Evolutionary conservation across 2,797 vertebrate species (phyloP).

Genomic region (Lepidocolaptes lacrymiger): DNA sequence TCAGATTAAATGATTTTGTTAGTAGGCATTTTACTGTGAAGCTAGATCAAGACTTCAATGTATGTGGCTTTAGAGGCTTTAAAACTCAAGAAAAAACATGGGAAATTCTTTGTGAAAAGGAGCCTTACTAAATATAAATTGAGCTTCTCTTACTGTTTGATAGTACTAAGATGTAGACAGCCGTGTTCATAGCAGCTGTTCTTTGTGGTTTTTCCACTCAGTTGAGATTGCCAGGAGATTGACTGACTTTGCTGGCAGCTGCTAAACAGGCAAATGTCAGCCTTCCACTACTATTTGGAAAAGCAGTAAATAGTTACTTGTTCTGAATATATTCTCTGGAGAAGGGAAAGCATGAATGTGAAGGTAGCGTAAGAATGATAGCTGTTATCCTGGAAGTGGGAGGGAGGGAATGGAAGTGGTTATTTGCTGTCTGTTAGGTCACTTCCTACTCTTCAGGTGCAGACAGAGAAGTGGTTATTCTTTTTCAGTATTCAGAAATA

Average conservation of each 20-base stretch:
- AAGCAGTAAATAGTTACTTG: neutral
- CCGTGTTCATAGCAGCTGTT: neutral
- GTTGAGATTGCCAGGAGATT: neutral
- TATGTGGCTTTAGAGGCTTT: neutral
- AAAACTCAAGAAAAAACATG: neutral
- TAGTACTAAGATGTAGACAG: neutral
- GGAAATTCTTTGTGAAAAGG: neutral
- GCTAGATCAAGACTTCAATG: neutral
- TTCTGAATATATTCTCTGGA: neutral
- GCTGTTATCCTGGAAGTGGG: neutral
- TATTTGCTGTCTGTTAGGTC: neutral
- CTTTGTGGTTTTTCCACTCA: neutral
- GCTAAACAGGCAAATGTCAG: neutral
- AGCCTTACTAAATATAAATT: neutral
- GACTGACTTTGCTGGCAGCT: neutral
- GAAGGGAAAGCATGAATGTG: neutral
- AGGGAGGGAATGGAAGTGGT: neutral
- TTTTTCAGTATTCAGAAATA: neutral
- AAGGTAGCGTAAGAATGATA: neutral
- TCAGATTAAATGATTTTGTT: neutral
- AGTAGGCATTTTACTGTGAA: neutral
- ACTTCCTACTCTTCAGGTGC: neutral
- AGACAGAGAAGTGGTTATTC: neutral
- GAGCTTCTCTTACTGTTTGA: neutral
- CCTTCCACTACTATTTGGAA: neutral